phyloP scores from a whole-genome alignment of 2,888 invertebrate species.

The Anthoptus insignis region DNA sequence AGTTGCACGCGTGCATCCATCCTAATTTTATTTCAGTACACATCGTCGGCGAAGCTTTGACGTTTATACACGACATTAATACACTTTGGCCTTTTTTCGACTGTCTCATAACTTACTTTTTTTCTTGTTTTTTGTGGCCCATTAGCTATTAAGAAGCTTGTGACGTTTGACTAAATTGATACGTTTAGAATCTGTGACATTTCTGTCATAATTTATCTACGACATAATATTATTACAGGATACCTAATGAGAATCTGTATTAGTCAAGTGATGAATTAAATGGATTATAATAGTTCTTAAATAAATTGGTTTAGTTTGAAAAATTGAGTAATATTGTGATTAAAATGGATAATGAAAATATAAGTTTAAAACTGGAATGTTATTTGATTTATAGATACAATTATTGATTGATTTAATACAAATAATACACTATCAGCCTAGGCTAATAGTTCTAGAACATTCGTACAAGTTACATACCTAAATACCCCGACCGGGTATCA shows the following conservation, averaged over 20 bases:
- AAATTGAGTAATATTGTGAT: no score
- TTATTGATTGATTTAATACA: no score
- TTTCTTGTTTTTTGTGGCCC: slow-evolving; percentile 71
- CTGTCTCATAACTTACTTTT: slow-evolving; percentile 84
- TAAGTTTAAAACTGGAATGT: no score
- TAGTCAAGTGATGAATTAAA: neutral
- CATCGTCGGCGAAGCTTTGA: slow-evolving; percentile 76
- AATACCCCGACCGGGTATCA: no score
- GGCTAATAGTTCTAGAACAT: no score
- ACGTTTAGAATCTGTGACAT: slow-evolving; percentile 65
- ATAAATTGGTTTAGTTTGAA: no score
- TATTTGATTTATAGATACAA: no score
- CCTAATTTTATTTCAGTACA: slow-evolving; percentile 73
- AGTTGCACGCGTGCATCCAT: slow-evolving; percentile 57
- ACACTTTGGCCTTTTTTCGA: slow-evolving; percentile 77
- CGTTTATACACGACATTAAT: slow-evolving; percentile 85
- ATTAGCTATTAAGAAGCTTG: slow-evolving; percentile 81
- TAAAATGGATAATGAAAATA: no score
- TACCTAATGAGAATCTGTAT: slow-evolving; percentile 15
- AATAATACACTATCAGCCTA: no score
- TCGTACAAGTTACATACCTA: no score
- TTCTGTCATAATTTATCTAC: slow-evolving; percentile 43
- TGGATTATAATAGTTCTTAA: no score
- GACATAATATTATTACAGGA: slow-evolving; percentile 37
- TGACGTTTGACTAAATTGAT: slow-evolving; percentile 77